Evolutionary conservation across 1,140 invertebrate species (phyloP), one percentile per base, ranked within the genome.

Genomic region (Lethrus apterus): DNA sequence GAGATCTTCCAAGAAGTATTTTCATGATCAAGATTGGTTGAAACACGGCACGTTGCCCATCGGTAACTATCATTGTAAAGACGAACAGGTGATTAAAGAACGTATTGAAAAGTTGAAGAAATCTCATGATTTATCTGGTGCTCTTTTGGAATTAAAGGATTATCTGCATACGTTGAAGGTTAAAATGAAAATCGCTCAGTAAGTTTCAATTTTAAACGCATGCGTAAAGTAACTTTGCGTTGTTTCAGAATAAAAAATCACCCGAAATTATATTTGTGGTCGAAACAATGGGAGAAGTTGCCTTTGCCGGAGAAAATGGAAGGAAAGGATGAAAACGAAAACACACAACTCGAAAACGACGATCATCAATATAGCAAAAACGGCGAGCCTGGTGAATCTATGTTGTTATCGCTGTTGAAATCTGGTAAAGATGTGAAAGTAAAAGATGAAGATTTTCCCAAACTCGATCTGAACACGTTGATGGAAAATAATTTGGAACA

Each of bases 1-100:
- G 53, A 74, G 86, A 38, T 71, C 72, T 29, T 84, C 81, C 0
- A 78, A 76, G 62, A 79, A 80, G 21, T 90, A 84, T 65, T 72
- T 79, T 21, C 84, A 91, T 63, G 85, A 89, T 69, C 87, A 93
- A 63, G 87, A 92, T 60, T 90, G 89, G 79, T 69, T 93, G 13
- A 88, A 83, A 54, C 80, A 87, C 58, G 91, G 90, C 9, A 77
- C 79, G 59, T 64, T 93, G 47, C 79, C 86, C 2, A 76, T 73
- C 49, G 68, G 64, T 36, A 48, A 54, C 50, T 55, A 67, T 57
- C 44, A 69, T 66, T 52, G 56, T 63, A 60, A 67, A 66, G 60
- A 65, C 50, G 71, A 72, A 44, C 59, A 63, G 4, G 50, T 51
- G 40, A 19, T 63, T 2, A n/a, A 50, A 11, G 67, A 67, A 19